Conservation (phyloP, 2,113 vertebrate genomes). For the Nasalis larvatus region DNA sequence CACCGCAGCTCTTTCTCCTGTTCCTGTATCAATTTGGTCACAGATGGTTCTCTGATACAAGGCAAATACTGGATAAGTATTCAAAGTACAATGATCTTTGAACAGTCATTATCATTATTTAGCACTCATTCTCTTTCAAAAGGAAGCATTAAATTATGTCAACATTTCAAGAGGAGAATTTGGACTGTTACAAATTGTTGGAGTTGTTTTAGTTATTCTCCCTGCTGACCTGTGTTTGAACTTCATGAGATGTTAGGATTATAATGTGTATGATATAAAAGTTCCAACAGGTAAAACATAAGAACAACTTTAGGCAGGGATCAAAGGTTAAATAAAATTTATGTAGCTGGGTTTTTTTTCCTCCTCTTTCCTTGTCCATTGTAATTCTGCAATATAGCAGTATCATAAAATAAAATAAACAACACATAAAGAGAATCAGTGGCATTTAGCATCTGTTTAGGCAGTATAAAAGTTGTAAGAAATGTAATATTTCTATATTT, state of each 20-base stretch:
- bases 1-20: conserved; percentile 82
- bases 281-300: neutral
- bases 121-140: neutral
- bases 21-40: conserved; percentile 83
- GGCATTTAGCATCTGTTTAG: neutral
- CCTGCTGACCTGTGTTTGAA: neutral
- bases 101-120: neutral
- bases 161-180: neutral
- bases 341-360: neutral
- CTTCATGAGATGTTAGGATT: neutral
- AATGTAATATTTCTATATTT: neutral
- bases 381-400: neutral
- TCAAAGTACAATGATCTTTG: neutral
- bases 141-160: neutral
- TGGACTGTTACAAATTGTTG: neutral
- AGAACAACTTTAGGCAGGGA: neutral
- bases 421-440: neutral
- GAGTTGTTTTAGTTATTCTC: conserved; percentile 33
- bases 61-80: conserved; percentile 43
- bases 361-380: neutral
- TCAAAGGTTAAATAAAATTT: conserved; percentile 22
- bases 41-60: conserved; percentile 86
- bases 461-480: neutral
- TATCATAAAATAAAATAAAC: conserved; percentile 13
- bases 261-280: neutral